These are phyloP conservation scores for Lepidotrigona ventralis DNA, from an alignment of 1,140 invertebrate genomes.

Conservation along the genomic window DNA sequence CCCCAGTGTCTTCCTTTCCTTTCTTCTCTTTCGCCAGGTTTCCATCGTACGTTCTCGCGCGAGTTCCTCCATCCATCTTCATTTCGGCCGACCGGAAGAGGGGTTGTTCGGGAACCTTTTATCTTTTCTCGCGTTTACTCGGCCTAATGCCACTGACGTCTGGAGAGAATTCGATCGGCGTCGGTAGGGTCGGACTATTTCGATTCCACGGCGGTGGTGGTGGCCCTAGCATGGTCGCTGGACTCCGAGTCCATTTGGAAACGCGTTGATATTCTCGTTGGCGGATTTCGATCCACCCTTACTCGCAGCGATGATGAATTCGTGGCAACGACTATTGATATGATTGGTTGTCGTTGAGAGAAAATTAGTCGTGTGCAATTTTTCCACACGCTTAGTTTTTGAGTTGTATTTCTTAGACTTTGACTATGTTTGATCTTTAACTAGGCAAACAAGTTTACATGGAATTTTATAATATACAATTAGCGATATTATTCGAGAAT, in stretches of 20 bases:
- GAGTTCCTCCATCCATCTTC: slow-evolving; percentile 70
- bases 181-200: slow-evolving; percentile 31
- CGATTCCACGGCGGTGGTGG: slow-evolving; percentile 7
- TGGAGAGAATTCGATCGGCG: slow-evolving; percentile 43
- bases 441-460: no score
- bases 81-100: slow-evolving; percentile 56
- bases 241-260: neutral
- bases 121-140: slow-evolving; percentile 59
- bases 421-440: no score
- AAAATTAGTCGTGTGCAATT: no score
- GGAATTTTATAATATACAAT: no score
- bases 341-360: no score
- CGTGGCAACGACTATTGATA: no score
- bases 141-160: slow-evolving; percentile 49
- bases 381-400: no score
- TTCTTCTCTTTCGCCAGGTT: neutral
- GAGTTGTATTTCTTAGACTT: no score
- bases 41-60: slow-evolving; percentile 51
- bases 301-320: no score
- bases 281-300: no score
- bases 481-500: no score
- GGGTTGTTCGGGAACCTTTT: slow-evolving; percentile 58
- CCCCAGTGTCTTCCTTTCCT: neutral
- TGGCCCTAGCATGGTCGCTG: neutral
- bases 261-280: neutral